A percentile compares a stretch with the other conserved stretches of the same genome.
phyloP scores from a whole-genome alignment of 2,113 vertebrate species.

The Aythya baeri region DNA sequence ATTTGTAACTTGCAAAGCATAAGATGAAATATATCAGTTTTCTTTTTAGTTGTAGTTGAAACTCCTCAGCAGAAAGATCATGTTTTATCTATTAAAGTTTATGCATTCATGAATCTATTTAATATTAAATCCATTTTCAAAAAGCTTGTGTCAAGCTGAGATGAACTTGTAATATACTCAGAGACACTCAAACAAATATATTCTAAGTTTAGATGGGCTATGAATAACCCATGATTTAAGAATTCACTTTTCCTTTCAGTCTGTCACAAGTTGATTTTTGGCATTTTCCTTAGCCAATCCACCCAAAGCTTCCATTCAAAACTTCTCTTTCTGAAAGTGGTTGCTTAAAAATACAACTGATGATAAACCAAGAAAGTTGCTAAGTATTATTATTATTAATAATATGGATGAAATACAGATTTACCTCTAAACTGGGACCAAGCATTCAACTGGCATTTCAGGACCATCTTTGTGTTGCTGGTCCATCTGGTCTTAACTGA shows the following conservation, averaged over 20 bases:
- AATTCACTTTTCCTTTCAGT: neutral
- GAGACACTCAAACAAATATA: neutral
- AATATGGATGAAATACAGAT: neutral
- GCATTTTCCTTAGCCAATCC: neutral
- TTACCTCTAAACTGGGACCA: neutral
- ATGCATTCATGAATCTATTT: neutral
- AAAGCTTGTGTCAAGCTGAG: neutral
- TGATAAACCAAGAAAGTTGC: neutral
- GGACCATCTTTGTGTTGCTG: neutral
- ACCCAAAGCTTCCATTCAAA: neutral
- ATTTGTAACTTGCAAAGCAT: neutral
- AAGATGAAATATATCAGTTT: neutral
- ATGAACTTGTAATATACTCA: neutral
- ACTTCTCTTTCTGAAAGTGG: neutral
- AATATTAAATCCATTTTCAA: constrained; percentile 15
- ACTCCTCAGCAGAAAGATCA: neutral
- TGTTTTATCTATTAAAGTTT: neutral
- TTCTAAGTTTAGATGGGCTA: neutral
- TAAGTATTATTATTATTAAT: neutral
- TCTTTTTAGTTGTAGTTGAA: neutral
- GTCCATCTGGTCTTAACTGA: neutral
- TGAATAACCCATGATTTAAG: neutral
- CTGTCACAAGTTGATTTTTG: neutral
- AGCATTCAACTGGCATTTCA: neutral
- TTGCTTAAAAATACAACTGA: neutral